Conservation (phyloP, 2,113 vertebrate genomes). For the Rynchops niger region DNA sequence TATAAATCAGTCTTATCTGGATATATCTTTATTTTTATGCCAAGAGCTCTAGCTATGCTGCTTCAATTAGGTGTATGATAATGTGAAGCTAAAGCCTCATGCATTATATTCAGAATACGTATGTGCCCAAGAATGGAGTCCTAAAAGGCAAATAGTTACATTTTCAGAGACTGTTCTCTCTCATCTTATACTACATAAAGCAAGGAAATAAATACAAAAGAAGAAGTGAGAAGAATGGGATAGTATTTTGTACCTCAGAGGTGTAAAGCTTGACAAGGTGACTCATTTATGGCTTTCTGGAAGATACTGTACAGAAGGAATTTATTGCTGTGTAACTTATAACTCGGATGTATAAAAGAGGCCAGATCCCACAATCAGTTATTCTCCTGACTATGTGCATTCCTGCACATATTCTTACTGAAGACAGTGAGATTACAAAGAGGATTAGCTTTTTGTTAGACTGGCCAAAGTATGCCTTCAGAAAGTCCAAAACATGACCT, state of each 20-base stretch:
- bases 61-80: background rate
- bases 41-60: background rate
- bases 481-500: slow-evolving; percentile 61
- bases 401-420: slow-evolving; percentile 7
- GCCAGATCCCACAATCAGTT: slow-evolving; percentile 8
- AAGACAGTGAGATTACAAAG: slow-evolving; percentile 45
- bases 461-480: background rate
- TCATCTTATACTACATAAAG: background rate
- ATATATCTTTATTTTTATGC: background rate
- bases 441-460: slow-evolving; percentile 31
- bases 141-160: background rate
- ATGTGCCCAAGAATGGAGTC: background rate
- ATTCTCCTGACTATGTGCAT: slow-evolving; percentile 5
- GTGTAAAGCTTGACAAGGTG: slow-evolving; percentile 52
- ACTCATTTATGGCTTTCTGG: slow-evolving; percentile 48
- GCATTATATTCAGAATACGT: background rate
- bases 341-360: slow-evolving; percentile 15
- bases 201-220: slow-evolving; percentile 18
- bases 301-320: slow-evolving; percentile 16
- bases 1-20: slow-evolving; percentile 22
- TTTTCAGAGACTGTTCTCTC: background rate
- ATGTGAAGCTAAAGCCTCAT: background rate
- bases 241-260: slow-evolving; percentile 17
- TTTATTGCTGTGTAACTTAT: slow-evolving; percentile 22
- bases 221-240: background rate